A percentile compares a stretch with the other conserved stretches of the same genome.
phyloP scores from a whole-genome alignment of 2,797 vertebrate genomes.

The Neoniphon sammara region DNA sequence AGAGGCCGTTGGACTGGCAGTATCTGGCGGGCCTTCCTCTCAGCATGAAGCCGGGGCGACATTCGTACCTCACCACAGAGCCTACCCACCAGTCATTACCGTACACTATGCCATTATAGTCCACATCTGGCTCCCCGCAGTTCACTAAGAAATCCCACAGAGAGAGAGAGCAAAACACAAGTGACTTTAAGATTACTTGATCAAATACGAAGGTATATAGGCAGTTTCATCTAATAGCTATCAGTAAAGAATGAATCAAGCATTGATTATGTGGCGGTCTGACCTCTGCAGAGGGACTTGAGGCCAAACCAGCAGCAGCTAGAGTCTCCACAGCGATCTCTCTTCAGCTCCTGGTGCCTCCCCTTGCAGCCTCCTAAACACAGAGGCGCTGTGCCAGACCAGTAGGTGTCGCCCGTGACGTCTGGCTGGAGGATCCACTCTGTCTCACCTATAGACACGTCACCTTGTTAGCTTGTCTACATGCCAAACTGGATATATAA shows the following conservation, averaged over 20 bases:
- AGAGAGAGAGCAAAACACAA: neutral
- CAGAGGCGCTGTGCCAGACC: slow-evolving; percentile 86
- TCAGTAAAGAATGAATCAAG: too few species aligned
- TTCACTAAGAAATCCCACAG: slow-evolving; percentile 78
- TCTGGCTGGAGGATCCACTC: slow-evolving; percentile 62
- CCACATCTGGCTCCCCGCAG: slow-evolving; percentile 86
- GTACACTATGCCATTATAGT: slow-evolving; percentile 79
- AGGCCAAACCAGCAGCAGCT: slow-evolving; percentile 89
- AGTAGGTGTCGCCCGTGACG: slow-evolving; percentile 79
- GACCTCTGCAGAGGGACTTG: slow-evolving; percentile 88
- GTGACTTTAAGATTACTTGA: neutral
- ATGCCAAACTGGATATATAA: neutral
- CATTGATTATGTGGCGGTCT: neutral
- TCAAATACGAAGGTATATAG: neutral
- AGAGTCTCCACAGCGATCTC: slow-evolving; percentile 86
- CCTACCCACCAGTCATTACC: slow-evolving; percentile 90
- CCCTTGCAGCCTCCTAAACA: slow-evolving; percentile 86
- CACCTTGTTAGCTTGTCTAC: slow-evolving; percentile 7
- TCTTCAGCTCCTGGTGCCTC: slow-evolving; percentile 84
- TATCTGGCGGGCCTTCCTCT: slow-evolving; percentile 81
- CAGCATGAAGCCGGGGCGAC: slow-evolving; percentile 85
- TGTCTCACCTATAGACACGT: slow-evolving; percentile 63
- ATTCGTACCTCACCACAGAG: slow-evolving; percentile 85
- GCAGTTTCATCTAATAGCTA: neutral
- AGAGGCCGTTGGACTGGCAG: slow-evolving; percentile 83